Percentiles rank a stretch among this genome's conserved stretches.
phyloP scores from a whole-genome alignment of 2,113 vertebrate species.

The Oryzias woworae region DNA sequence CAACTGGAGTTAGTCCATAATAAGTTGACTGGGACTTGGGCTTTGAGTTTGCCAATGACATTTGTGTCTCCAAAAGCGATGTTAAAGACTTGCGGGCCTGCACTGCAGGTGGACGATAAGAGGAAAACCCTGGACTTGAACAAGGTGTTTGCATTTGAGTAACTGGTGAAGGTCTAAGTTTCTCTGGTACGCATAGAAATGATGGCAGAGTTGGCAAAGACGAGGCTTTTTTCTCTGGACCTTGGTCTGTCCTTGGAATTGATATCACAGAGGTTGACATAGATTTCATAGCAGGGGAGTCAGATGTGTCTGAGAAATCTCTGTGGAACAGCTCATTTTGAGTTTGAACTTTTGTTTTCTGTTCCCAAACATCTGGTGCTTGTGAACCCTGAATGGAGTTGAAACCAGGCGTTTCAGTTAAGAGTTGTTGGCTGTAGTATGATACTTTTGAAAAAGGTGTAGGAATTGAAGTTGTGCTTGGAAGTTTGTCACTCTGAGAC shows the following conservation, averaged over 20 bases:
- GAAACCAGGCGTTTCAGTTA: conserved; percentile 49
- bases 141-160: conserved; percentile 27
- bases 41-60: conserved; percentile 52
- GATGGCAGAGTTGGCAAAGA: conserved; percentile 56
- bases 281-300: conserved; percentile 34
- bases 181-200: conserved; percentile 40
- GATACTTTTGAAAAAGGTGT: conserved; percentile 66
- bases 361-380: conserved; percentile 4
- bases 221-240: conserved; percentile 26
- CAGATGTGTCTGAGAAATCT: conserved; percentile 22
- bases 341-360: conserved; percentile 23
- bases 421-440: conserved; percentile 62
- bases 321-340: conserved; percentile 26
- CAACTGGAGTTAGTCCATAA: conserved; percentile 74
- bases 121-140: conserved; percentile 12
- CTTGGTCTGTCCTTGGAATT: conserved; percentile 36
- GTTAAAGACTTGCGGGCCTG: conserved; percentile 66
- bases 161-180: conserved; percentile 14
- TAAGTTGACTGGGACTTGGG: conserved; percentile 70
- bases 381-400: conserved; percentile 41
- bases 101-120: conserved; percentile 46
- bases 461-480: conserved; percentile 50
- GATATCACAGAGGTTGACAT: neutral
- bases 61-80: conserved; percentile 64
- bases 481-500: conserved; percentile 46